Percentiles rank a stretch among this genome's conserved stretches.
These are phyloP conservation scores for Notolabrus celidotus DNA, from an alignment of 2,797 vertebrate genomes.

Conservation along the genomic window DNA sequence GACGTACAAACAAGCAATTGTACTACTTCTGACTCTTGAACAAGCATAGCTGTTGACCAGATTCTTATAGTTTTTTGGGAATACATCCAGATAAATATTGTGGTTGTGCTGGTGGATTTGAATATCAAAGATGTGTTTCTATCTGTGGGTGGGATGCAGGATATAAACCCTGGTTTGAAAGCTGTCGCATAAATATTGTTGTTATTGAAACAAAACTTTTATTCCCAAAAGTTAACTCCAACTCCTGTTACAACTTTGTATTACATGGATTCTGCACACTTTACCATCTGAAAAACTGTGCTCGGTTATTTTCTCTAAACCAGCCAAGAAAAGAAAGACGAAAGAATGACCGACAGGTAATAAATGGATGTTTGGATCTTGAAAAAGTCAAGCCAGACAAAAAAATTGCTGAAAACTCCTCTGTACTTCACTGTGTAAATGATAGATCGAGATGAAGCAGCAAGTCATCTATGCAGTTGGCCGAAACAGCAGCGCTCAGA, in stretches of 20 bases:
- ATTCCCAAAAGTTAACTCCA: not conserved
- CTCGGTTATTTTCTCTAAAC: constrained; percentile 9
- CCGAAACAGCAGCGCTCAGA: constrained; percentile 26
- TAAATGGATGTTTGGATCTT: constrained; percentile 21
- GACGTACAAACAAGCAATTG: not conserved
- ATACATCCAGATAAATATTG: not conserved
- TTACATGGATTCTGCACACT: not conserved
- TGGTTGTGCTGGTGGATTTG: not conserved
- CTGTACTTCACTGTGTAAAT: constrained; percentile 37
- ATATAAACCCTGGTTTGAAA: not conserved
- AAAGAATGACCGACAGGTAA: constrained; percentile 28
- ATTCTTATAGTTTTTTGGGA: not conserved
- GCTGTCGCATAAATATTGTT: not conserved
- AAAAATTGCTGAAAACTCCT: constrained; percentile 17
- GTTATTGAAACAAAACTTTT: not conserved
- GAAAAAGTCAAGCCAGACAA: constrained; percentile 9
- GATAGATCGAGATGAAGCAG: constrained; percentile 54
- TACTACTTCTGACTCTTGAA: not conserved
- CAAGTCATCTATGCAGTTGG: constrained; percentile 50
- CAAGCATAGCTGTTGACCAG: not conserved
- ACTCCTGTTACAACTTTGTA: too few species aligned
- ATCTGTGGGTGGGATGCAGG: not conserved
- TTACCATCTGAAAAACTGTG: too few species aligned
- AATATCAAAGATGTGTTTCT: not conserved
- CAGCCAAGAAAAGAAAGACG: constrained; percentile 19